Conservation (phyloP, 2,888 invertebrate species). For the Prionchulus punctatus region DNA sequence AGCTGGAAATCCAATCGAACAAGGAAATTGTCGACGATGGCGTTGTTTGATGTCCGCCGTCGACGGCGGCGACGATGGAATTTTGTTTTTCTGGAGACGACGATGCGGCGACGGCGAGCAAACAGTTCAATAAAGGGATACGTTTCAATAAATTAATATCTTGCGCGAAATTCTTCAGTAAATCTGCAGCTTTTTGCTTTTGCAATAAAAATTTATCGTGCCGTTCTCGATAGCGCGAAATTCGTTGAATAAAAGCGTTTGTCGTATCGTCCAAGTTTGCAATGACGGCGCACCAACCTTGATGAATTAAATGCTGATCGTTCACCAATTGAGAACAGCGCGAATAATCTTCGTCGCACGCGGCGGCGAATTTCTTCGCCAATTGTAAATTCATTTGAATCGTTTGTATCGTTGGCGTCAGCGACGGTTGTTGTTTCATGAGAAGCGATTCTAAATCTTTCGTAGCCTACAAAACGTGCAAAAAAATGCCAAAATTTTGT, state of each 20-base stretch:
- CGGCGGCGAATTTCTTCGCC: not conserved
- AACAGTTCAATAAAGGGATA: constrained; percentile 5
- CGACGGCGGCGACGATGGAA: no score
- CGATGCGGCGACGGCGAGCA: not conserved
- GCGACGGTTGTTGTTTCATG: not conserved
- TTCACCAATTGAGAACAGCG: constrained; percentile 10
- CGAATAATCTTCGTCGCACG: not conserved
- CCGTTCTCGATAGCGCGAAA: not conserved
- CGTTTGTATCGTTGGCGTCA: not conserved
- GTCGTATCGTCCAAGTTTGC: constrained; percentile 13
- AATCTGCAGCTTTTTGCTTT: not conserved
- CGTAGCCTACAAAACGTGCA: not conserved
- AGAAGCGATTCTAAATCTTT: not conserved
- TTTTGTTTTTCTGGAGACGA: not conserved
- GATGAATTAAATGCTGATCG: constrained; percentile 14
- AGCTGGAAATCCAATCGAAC: constrained; percentile 5
- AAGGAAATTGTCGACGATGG: no score
- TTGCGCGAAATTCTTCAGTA: not conserved
- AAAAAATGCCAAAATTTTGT: no score
- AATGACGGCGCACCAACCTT: constrained; percentile 14
- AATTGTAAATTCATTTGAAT: not conserved
- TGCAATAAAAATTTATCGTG: not conserved
- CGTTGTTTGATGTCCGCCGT: no score
- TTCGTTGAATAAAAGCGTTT: not conserved
- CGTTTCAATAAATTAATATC: constrained; percentile 8